These are phyloP conservation scores for Cettia cetti DNA, from an alignment of 2,113 vertebrate genomes.

Conservation along the genomic window DNA sequence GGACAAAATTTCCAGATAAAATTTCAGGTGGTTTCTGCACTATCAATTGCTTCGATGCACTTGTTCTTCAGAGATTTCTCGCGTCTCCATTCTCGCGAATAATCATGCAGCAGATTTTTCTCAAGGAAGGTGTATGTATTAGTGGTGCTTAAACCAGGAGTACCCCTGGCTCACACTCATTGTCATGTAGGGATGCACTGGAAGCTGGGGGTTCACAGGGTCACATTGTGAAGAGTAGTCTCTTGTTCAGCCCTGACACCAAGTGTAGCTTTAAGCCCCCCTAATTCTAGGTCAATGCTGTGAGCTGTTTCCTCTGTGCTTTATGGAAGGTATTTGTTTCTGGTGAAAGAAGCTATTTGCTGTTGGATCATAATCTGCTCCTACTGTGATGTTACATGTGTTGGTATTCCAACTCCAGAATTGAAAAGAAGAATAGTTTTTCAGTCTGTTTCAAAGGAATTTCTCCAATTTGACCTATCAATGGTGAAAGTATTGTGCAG, in stretches of 20 bases:
- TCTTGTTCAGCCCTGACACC: background rate
- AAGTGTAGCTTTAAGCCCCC: background rate
- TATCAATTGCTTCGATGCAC: background rate
- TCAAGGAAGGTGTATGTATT: background rate
- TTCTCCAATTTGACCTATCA: background rate
- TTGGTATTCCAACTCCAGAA: background rate
- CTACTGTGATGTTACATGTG: rapidly evolving
- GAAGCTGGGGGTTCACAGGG: background rate
- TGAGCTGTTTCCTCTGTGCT: background rate
- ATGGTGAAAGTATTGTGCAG: background rate
- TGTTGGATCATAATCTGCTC: background rate
- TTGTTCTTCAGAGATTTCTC: background rate
- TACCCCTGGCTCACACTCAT: background rate
- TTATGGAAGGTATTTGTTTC: background rate
- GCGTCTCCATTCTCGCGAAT: background rate
- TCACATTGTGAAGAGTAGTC: background rate
- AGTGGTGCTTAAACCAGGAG: background rate
- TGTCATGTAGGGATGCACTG: too few relatives aligned
- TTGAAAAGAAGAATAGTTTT: background rate
- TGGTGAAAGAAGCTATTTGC: background rate
- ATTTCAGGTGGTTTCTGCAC: background rate
- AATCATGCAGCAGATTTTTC: background rate
- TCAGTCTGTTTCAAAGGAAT: background rate
- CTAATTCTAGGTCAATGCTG: background rate
- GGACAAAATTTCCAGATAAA: background rate